Base-by-base conservation (phyloP, 2,113 vertebrate genomes). In the Podocnemis expansa region DNA sequence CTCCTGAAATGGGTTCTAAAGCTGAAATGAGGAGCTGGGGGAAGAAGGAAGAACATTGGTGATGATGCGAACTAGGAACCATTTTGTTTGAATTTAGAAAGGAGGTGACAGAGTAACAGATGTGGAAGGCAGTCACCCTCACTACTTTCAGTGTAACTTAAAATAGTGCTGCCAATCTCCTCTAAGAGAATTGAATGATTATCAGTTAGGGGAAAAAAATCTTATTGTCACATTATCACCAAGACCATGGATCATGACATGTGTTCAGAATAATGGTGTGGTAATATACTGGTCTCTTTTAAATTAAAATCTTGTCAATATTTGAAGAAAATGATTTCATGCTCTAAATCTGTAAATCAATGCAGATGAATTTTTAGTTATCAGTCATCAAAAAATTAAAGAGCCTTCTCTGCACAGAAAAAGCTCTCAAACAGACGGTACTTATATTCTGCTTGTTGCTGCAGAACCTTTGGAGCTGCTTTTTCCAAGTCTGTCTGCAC, bases 331-430 rank as follows among this genome's bases (percentile, higher is more conserved):
- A 88, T 91, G 51, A 52, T 96, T 88, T 95, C 91, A 95, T 38
- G 90, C 96, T 94, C 81, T 83, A 95, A 97, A 96, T 55, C 63
- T 96, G 91, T 67, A 95, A 82, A 91, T 87, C 90, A 91, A 96
- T 58, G 87, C 34, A 25, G 49, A 82, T 94, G 95, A 96, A 94
- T 84, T 89, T 67, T 55, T 2, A 84, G 94, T 78, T 93, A 96
- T 88, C 92, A 91, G 92, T 87, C 93, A 97, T 96, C 96, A 97
- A 67, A 88, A 97, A 94, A 92, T 96, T 96, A 96, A 94, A 96
- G 95, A 96, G 94, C 94, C 85, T 90, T 97, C 95, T 95, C 93
- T 80, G 88, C 73, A 88, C 85, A 93, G 80, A 16, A 76, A 91
- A 82, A 47, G 45, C 84, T 22, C 82, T 80, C 67, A 0, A 82